A percentile compares a stretch with the other conserved stretches of the same genome.
phyloP scores from a whole-genome alignment of 1,140 invertebrate genomes.

The Temnothorax longispinosus region DNA sequence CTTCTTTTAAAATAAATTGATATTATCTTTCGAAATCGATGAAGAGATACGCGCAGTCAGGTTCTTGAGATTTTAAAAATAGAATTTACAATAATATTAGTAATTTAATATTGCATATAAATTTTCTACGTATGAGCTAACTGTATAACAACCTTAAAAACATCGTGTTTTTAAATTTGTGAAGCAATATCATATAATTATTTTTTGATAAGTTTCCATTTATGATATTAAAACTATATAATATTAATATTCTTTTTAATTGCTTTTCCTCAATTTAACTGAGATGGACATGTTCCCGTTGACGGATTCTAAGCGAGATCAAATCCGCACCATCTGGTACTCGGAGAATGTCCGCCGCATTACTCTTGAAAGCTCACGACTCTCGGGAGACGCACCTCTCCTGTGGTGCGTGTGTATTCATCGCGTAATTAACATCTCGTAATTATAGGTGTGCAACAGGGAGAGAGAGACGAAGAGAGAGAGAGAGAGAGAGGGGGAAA shows the following conservation, averaged over 20 bases:
- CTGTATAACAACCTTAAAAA: background rate
- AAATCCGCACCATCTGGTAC: constrained; percentile 65
- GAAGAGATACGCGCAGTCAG: background rate
- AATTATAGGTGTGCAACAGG: constrained; percentile 73
- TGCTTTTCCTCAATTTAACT: background rate
- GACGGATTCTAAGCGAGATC: background rate
- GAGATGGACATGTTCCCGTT: background rate
- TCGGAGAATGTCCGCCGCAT: constrained; percentile 61
- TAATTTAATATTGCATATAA: background rate
- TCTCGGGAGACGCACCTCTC: constrained; percentile 64
- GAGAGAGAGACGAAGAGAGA: constrained; percentile 12
- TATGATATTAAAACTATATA: background rate
- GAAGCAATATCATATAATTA: background rate
- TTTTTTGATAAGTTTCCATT: background rate
- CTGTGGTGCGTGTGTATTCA: constrained; percentile 72
- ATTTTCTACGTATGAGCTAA: background rate
- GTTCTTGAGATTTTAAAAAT: background rate
- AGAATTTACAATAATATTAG: background rate
- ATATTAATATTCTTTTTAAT: background rate
- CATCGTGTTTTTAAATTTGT: background rate
- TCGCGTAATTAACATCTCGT: constrained; percentile 80
- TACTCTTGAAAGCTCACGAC: constrained; percentile 69
- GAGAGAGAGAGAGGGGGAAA: no score
- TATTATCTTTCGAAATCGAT: background rate
- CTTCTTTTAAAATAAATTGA: background rate